These are phyloP conservation scores for Trichopria drosophilae DNA, from an alignment of 2,888 invertebrate species.

Conservation along the genomic window DNA sequence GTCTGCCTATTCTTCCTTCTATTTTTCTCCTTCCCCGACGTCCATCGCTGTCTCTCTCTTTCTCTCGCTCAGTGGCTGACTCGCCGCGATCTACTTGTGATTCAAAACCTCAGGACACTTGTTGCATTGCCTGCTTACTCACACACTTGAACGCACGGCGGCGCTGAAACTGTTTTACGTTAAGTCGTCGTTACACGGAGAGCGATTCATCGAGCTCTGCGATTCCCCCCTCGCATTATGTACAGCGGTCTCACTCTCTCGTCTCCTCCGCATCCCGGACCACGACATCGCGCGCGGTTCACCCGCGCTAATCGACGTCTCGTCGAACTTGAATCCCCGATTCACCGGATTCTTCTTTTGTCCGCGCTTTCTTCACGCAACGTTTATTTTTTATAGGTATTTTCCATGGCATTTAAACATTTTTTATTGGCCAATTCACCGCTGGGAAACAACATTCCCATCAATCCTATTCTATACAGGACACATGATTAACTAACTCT, in stretches of 20 bases:
- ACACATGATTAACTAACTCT: too few relatives aligned
- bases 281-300: conserved; percentile 45
- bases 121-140: conserved; percentile 56
- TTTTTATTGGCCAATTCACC: too few relatives aligned
- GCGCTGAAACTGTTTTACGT: conserved; percentile 46
- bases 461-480: too few relatives aligned
- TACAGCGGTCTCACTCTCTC: neutral
- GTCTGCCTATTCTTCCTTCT: conserved; percentile 37
- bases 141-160: conserved; percentile 31
- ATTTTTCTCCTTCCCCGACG: conserved; percentile 18
- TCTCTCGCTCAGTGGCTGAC: conserved; percentile 39
- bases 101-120: conserved; percentile 60
- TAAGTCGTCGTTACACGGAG: conserved; percentile 43
- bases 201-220: conserved; percentile 42
- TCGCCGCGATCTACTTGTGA: conserved; percentile 57
- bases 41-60: conserved; percentile 28
- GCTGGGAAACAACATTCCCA: too few relatives aligned
- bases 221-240: neutral
- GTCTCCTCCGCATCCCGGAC: conserved; percentile 34
- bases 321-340: too few relatives aligned
- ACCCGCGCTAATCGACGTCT: too few relatives aligned
- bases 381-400: too few relatives aligned
- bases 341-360: too few relatives aligned
- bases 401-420: too few relatives aligned
- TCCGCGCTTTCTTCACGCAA: too few relatives aligned